phyloP scores from a whole-genome alignment of 2,797 vertebrate genomes.

The Dipus sagitta region DNA sequence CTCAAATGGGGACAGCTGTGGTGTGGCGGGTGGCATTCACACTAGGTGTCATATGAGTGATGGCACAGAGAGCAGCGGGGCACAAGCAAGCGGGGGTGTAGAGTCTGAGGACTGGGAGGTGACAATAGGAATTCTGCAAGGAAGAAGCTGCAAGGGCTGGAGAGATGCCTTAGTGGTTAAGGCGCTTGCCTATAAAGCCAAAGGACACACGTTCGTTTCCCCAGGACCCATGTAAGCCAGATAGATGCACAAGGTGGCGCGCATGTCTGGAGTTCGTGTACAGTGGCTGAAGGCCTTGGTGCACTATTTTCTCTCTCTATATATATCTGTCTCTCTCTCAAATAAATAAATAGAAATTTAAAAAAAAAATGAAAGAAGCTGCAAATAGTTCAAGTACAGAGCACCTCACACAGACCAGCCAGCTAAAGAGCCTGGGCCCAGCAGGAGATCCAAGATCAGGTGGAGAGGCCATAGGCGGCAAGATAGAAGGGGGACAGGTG shows the following conservation, averaged over 20 bases:
- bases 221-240: too few relatives aligned
- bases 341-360: too few relatives aligned
- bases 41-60: neutral
- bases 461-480: rapidly evolving
- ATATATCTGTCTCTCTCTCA: too few relatives aligned
- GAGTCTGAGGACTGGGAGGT: neutral
- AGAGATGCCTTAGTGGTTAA: too few relatives aligned
- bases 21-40: neutral
- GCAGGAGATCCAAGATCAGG: neutral
- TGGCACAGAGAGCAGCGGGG: neutral
- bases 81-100: neutral
- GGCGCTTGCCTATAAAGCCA: too few relatives aligned
- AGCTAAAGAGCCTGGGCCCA: neutral
- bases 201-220: too few relatives aligned
- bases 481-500: too few relatives aligned
- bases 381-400: neutral
- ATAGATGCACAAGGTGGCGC: too few relatives aligned
- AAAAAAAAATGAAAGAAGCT: neutral
- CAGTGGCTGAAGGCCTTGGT: too few relatives aligned
- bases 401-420: neutral
- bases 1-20: neutral
- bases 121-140: neutral
- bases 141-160: neutral
- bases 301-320: too few relatives aligned
- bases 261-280: too few relatives aligned